Percentiles rank a stretch among this genome's conserved stretches.
phyloP scores from a whole-genome alignment of 53 echinoderm and acorn worm species.

The Crossaster papposus region DNA sequence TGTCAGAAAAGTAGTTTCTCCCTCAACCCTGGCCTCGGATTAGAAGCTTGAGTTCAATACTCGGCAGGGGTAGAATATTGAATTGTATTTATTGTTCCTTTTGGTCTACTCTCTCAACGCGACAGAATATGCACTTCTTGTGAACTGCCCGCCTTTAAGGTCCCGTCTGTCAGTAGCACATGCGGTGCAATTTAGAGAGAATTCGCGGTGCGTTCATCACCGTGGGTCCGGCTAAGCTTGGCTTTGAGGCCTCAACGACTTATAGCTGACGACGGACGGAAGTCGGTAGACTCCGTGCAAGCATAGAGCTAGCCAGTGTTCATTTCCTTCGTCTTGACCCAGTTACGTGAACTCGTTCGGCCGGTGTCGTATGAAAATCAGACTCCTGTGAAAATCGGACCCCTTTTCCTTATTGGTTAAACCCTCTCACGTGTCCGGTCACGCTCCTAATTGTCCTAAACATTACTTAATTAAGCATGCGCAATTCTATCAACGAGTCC shows the following conservation, averaged over 20 bases:
- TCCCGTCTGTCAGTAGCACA: constrained; percentile 43
- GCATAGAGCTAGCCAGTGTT: neutral
- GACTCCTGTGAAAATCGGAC: too few species aligned
- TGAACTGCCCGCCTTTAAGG: neutral
- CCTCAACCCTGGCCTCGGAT: neutral
- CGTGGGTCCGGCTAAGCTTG: neutral
- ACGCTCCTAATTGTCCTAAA: too few species aligned
- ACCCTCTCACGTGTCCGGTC: too few species aligned
- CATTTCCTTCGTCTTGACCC: constrained; percentile 30
- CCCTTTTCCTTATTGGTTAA: too few species aligned
- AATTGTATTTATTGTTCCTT: constrained; percentile 43
- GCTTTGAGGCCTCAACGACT: constrained; percentile 21
- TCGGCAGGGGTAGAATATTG: constrained; percentile 3
- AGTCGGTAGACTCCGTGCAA: constrained; percentile 13
- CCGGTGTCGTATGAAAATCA: too few species aligned
- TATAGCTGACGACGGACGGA: constrained; percentile 22
- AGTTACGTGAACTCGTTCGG: constrained; percentile 46
- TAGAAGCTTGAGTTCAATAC: neutral
- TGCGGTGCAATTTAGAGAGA: constrained; percentile 43
- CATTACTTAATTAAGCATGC: too few species aligned
- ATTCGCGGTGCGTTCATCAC: constrained; percentile 37
- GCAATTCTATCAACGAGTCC: too few species aligned
- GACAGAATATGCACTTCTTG: constrained; percentile 1
- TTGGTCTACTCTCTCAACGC: constrained; percentile 23
- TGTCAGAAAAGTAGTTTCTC: neutral